Base-by-base conservation (phyloP, 92 coral and sea anemone species). In the Virgularia gustaviana region DNA sequence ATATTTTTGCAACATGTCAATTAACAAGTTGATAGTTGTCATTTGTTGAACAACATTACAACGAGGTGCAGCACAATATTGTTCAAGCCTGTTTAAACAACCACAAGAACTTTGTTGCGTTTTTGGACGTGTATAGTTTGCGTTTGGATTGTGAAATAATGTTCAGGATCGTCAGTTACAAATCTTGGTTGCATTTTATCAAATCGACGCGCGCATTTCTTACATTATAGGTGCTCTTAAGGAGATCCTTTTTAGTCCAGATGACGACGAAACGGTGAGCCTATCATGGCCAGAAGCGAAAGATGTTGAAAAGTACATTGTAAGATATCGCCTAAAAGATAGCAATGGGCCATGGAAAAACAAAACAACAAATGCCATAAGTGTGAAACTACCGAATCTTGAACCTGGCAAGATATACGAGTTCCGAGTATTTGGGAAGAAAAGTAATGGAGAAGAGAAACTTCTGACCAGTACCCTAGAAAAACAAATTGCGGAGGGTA, bases 381-480 rank as follows among this genome's bases (percentile, higher is more conserved):
- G 30, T 2, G 30, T 29, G 22, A 38, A 35, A 24, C 0, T 77
- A 0, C 9, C 66, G 8, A 66, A 39, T 1, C 57, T 77, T 20
- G 75, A 77, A 8, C 38, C 23, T 64, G 81, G 75, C 44, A 38
- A 36, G 41, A 65, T 19, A 10, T 77, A 77, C 53, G 57, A 77
- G 54, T 63, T 77, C 38, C 75, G 35, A 51, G 75, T 68, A 47
- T 68, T 49, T 68, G n/a, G 12, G 34, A 15, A 0, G 35, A 9
- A 25, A 1, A 61, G 15, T 15, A n/a, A n/a, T n/a, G 61, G 75
- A 19, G 13, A 4, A 16, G 75, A 47, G 32, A 68, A 16, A 22
- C 8, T 30, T 11, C 18, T 31, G 25, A 49, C 75, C 23, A 6
- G 22, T 2, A 32, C 20, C 9, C 27, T 15, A 30, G 61, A 49